Percentiles rank a stretch among this genome's conserved stretches.
phyloP scores from a whole-genome alignment of 1,140 invertebrate species.

The Riptortus pedestris region DNA sequence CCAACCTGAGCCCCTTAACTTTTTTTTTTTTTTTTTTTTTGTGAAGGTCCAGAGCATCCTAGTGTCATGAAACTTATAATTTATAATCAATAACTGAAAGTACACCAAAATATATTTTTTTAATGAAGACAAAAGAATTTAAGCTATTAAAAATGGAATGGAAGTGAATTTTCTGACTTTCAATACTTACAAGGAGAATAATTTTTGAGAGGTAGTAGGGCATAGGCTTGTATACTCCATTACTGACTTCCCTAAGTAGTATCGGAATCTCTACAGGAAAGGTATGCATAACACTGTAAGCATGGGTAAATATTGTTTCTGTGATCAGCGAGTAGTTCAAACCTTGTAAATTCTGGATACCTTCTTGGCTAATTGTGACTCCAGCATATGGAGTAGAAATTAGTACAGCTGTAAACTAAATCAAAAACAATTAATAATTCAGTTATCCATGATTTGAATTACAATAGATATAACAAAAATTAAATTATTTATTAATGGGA shows the following conservation, averaged over 20 bases:
- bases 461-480: too few species aligned
- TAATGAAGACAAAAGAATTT: too few species aligned
- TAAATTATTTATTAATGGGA: background rate
- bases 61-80: too few species aligned
- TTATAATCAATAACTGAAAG: too few species aligned
- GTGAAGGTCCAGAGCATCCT: too few species aligned
- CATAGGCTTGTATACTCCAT: constrained; percentile 49
- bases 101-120: too few species aligned
- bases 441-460: too few species aligned
- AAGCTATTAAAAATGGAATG: too few species aligned
- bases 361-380: constrained; percentile 42
- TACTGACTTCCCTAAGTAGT: constrained; percentile 53
- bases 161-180: too few species aligned
- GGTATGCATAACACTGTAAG: constrained; percentile 55
- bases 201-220: constrained; percentile 61
- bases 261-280: constrained; percentile 57
- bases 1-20: too few species aligned
- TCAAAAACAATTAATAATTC: background rate
- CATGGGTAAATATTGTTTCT: constrained; percentile 57
- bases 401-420: constrained; percentile 50
- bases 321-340: constrained; percentile 54
- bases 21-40: too few species aligned
- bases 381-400: constrained; percentile 48
- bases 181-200: constrained; percentile 49
- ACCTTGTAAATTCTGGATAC: constrained; percentile 59